Percentiles rank a stretch among this genome's conserved stretches.
Conservation (phyloP, 2,797 vertebrate species). For the Manis pentadactyla region DNA sequence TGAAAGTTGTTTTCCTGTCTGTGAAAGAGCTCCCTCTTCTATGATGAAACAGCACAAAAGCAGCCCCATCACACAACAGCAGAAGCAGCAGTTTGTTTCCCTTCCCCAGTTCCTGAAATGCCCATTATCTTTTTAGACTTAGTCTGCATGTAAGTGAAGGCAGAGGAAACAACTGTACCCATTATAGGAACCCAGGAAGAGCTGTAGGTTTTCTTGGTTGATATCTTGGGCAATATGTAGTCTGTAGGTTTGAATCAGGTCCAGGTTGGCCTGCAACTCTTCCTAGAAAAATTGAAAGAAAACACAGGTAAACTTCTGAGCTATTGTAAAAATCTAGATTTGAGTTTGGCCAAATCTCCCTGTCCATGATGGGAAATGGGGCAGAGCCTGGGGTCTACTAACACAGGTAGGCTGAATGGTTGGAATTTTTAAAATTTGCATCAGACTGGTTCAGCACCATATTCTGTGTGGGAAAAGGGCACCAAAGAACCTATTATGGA, state of each 20-base stretch:
- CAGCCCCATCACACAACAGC: not conserved
- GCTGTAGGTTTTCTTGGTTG: constrained; percentile 95
- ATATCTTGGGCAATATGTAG: constrained; percentile 96
- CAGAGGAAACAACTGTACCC: constrained; percentile 86
- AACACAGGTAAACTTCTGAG: constrained; percentile 43
- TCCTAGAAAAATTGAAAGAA: constrained; percentile 88
- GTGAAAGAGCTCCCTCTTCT: not conserved
- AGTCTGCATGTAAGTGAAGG: constrained; percentile 1
- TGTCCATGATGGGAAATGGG: not conserved
- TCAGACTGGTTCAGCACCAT: not conserved
- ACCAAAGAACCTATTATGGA: not conserved
- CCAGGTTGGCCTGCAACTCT: constrained; percentile 94
- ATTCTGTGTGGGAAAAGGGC: not conserved
- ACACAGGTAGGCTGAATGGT: not conserved
- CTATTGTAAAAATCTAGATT: not conserved
- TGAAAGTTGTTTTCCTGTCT: not conserved
- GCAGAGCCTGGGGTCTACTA: not conserved
- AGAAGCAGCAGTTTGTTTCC: not conserved
- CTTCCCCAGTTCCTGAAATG: not conserved
- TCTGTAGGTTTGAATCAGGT: constrained; percentile 95
- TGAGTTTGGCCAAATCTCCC: not conserved
- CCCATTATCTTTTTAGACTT: not conserved
- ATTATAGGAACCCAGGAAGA: constrained; percentile 95
- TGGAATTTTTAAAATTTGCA: not conserved
- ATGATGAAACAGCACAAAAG: not conserved